Percentiles rank a stretch among this genome's conserved stretches.
phyloP scores from a whole-genome alignment of 2,113 vertebrate genomes.

The Ammodytes dubius region DNA sequence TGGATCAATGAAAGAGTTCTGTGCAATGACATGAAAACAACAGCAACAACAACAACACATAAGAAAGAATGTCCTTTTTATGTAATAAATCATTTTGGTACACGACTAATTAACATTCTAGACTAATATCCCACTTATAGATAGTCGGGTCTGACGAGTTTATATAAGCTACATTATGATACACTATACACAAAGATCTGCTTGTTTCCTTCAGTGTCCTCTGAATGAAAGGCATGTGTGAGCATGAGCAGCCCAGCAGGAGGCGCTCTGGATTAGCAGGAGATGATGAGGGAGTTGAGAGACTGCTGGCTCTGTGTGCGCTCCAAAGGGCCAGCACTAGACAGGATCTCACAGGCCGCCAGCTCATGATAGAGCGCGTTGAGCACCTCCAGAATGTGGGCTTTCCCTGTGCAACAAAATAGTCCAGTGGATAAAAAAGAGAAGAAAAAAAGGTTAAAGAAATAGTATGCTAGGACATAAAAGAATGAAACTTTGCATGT shows the following conservation, averaged over 20 bases:
- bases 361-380: constrained; percentile 90
- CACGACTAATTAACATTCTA: constrained; percentile 29
- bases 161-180: constrained; percentile 49
- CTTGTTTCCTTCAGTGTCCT: constrained; percentile 22
- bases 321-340: constrained; percentile 72
- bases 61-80: constrained; percentile 21
- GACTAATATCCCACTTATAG: constrained; percentile 41
- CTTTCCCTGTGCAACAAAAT: constrained; percentile 77
- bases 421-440: no score
- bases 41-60: background rate
- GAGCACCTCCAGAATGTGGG: constrained; percentile 88
- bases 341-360: constrained; percentile 88
- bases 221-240: background rate
- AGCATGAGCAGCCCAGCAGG: constrained; percentile 55
- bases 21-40: constrained; percentile 38
- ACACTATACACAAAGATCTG: constrained; percentile 59
- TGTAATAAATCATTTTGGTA: constrained; percentile 31
- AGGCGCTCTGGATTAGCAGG: constrained; percentile 75
- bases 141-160: constrained; percentile 28
- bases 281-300: constrained; percentile 75
- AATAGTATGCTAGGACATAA: no score
- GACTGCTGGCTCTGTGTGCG: constrained; percentile 75
- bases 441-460: no score
- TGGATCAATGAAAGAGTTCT: constrained; percentile 23
- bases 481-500: no score